Conservation (phyloP, 2,888 invertebrate genomes). For the Leucania comma region DNA sequence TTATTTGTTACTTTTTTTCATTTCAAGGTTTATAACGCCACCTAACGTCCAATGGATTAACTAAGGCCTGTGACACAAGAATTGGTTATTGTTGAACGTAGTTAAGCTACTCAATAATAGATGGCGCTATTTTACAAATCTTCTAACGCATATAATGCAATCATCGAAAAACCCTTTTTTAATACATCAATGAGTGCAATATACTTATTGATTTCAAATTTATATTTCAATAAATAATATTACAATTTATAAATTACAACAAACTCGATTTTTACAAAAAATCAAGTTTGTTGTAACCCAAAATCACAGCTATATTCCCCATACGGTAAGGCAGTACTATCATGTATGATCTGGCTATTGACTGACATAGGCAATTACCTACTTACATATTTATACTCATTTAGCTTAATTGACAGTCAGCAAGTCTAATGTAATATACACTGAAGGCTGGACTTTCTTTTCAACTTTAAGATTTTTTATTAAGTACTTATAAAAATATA, state of each 20-base stretch:
- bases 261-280: background rate
- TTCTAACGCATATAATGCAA: no score
- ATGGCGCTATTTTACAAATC: conserved; percentile 27
- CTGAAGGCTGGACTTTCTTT: no score
- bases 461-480: no score
- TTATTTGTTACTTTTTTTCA: background rate
- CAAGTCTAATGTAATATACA: background rate
- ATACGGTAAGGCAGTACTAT: background rate
- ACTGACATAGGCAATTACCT: no score
- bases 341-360: no score
- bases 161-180: no score
- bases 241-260: no score
- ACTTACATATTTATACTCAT: no score
- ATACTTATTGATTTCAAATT: background rate
- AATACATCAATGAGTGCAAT: no score
- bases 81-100: background rate
- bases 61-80: background rate
- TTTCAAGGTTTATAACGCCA: background rate
- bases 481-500: no score
- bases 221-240: background rate
- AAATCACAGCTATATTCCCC: no score
- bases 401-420: background rate
- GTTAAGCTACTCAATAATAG: conserved; percentile 20
- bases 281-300: no score
- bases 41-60: conserved; percentile 17